Evolutionary conservation across 2,888 invertebrate species (phyloP).

Genomic region (Drosophila histrio): DNA sequence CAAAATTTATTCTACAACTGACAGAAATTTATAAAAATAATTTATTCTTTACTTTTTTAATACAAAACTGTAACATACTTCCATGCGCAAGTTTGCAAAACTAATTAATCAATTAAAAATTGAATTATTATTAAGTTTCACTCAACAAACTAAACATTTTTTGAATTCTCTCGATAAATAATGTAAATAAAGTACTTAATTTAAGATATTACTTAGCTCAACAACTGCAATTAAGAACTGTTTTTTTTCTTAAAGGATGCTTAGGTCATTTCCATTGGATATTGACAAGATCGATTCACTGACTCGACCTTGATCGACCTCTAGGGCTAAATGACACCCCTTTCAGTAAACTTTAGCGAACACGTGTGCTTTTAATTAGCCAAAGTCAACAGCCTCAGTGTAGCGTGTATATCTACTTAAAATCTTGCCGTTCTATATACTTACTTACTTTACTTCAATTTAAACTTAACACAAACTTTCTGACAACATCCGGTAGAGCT

Average conservation of each 20-base stretch:
- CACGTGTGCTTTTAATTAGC: constrained; percentile 74
- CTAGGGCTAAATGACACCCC: constrained; percentile 7
- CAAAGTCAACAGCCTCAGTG: constrained; percentile 70
- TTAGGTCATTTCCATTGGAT: background rate
- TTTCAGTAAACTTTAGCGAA: constrained; percentile 18
- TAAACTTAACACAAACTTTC: constrained; percentile 48
- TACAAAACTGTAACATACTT: constrained; percentile 7
- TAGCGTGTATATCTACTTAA: constrained; percentile 53
- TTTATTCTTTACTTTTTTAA: background rate
- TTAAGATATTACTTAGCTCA: background rate
- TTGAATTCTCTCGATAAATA: background rate
- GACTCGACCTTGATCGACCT: constrained; percentile 40
- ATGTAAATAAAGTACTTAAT: background rate
- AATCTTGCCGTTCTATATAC: constrained; percentile 48
- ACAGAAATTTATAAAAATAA: background rate
- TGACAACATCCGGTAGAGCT: constrained; percentile 54
- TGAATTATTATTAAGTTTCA: background rate
- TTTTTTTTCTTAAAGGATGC: background rate
- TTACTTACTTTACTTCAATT: constrained; percentile 43
- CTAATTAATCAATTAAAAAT: background rate
- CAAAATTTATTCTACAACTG: background rate
- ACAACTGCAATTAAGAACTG: background rate
- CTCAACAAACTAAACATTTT: background rate
- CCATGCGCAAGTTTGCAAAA: background rate
- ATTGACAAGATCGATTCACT: constrained; percentile 13